These are phyloP conservation scores for Cassiopea xamachana DNA, from an alignment of 30 jellyfish, hydroid and myxozoan species.

Conservation along the genomic window DNA sequence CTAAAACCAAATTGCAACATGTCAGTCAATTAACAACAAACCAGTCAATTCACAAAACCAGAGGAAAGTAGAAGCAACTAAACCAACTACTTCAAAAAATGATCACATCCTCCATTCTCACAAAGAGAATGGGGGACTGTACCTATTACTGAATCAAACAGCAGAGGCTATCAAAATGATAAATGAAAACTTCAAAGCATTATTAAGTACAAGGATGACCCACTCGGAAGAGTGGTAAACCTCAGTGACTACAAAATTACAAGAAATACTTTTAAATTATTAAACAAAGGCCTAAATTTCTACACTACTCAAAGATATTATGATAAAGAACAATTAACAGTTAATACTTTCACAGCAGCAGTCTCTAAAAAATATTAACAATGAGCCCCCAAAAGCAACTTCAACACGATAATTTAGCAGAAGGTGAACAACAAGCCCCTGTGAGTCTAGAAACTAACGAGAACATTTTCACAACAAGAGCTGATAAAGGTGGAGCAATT, in stretches of 20 bases:
- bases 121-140: slow-evolving; percentile 1
- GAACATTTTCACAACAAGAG: slow-evolving; percentile 8
- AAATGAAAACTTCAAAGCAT: background rate
- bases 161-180: background rate
- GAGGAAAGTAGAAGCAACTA: background rate
- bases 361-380: slow-evolving; percentile 2
- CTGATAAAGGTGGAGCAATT: slow-evolving; percentile 28
- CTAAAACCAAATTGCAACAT: background rate
- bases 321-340: background rate
- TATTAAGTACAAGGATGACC: slow-evolving; percentile 10
- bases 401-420: background rate
- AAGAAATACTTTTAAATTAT: background rate
- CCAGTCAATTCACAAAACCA: background rate
- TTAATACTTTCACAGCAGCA: slow-evolving; percentile 19
- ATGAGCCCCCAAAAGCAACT: slow-evolving; percentile 1
- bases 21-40: background rate
- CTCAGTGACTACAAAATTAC: background rate
- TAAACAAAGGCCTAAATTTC: background rate
- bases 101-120: slow-evolving; percentile 10
- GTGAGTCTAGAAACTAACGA: slow-evolving; percentile 14
- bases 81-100: background rate
- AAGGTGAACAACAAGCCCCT: slow-evolving; percentile 5
- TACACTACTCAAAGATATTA: background rate
- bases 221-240: slow-evolving; percentile 5
- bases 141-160: background rate